Conservation (phyloP, 2,113 vertebrate species). For the Dasyprocta punctata region DNA sequence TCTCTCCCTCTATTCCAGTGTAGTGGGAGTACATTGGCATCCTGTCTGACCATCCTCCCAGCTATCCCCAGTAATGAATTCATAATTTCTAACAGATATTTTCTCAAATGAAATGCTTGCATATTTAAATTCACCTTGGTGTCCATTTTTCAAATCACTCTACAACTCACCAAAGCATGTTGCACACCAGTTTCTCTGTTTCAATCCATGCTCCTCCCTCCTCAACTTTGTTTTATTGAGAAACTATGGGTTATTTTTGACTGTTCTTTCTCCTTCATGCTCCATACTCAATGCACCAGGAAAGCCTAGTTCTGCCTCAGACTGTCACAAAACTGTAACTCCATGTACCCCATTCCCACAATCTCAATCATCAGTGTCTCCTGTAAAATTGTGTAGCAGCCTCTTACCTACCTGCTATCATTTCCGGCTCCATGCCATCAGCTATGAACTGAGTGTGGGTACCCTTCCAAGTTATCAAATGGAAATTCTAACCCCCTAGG, state of each 20-base stretch:
- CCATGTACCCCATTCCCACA: not conserved
- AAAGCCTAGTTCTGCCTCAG: not conserved
- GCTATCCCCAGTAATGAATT: not conserved
- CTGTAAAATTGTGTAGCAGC: not conserved
- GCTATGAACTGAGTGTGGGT: not conserved
- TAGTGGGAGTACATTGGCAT: not conserved
- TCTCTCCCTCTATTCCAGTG: not conserved
- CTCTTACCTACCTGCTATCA: not conserved
- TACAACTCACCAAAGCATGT: not conserved
- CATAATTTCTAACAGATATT: not conserved
- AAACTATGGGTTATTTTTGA: not conserved
- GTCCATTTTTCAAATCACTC: too few species aligned
- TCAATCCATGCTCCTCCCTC: not conserved
- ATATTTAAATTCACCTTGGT: not conserved
- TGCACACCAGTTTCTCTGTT: too few species aligned
- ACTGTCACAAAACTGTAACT: not conserved
- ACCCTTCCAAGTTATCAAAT: not conserved
- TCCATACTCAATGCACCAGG: not conserved
- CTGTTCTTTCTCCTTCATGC: not conserved
- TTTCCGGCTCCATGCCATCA: rapidly evolving
- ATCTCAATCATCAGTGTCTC: rapidly evolving
- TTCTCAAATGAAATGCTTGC: not conserved
- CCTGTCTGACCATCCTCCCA: not conserved
- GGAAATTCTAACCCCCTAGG: not conserved
- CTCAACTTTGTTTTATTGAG: not conserved